A percentile compares a stretch with the other conserved stretches of the same genome.
Conservation (phyloP, 2,888 invertebrate species). For the Tuberolachnus salignus region DNA sequence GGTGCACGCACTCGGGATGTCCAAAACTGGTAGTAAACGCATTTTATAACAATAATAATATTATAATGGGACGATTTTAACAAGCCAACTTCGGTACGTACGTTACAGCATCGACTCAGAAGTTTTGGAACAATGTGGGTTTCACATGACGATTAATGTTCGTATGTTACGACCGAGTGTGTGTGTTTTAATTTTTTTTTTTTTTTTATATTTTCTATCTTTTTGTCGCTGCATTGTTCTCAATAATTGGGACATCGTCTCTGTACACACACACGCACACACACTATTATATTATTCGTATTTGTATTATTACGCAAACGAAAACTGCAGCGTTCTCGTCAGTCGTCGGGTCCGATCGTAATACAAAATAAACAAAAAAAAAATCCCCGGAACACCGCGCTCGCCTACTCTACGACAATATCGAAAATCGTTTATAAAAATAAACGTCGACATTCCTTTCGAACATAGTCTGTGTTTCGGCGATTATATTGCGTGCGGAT, state of each 20-base stretch:
- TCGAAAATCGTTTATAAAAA: background rate
- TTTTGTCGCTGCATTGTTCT: slow-evolving; percentile 47
- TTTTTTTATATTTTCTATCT: slow-evolving; percentile 2
- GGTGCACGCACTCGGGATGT: background rate
- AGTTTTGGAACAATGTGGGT: slow-evolving; percentile 44
- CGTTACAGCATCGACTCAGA: slow-evolving; percentile 32
- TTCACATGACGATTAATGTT: slow-evolving; percentile 42
- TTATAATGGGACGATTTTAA: slow-evolving; percentile 38
- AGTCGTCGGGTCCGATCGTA: background rate
- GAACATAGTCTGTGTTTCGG: too few relatives aligned
- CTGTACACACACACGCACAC: background rate
- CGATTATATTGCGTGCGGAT: too few relatives aligned
- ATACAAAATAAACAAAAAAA: background rate
- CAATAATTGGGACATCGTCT: slow-evolving; percentile 48
- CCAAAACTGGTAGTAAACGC: background rate
- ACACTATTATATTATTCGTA: background rate
- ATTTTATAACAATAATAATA: background rate
- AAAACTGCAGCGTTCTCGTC: background rate
- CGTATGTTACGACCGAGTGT: background rate
- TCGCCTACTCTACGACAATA: background rate
- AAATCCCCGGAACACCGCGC: too few relatives aligned
- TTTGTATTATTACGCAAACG: background rate
- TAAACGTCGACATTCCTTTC: too few relatives aligned
- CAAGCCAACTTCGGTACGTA: background rate
- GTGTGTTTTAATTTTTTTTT: background rate